These are phyloP conservation scores for Trachemys scripta DNA, from an alignment of 2,113 vertebrate genomes.

Conservation along the genomic window DNA sequence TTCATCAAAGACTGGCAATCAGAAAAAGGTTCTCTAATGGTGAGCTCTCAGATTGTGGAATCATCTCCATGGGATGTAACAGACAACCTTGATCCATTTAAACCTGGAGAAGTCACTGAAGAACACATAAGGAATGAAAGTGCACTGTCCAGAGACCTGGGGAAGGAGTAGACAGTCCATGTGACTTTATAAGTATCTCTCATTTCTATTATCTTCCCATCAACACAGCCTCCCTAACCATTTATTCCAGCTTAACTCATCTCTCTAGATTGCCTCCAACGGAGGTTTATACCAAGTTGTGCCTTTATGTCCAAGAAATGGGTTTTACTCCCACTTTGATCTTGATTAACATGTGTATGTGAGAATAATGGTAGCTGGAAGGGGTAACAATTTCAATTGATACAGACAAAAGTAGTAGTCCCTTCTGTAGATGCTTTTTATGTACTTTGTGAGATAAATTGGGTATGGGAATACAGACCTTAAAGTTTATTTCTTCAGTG, in stretches of 20 bases:
- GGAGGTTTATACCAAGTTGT: neutral
- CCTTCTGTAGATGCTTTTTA: no score
- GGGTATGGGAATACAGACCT: neutral
- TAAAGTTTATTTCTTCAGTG: neutral
- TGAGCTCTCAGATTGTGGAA: neutral
- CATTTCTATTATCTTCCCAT: neutral
- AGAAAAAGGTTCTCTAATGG: neutral
- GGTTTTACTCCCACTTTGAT: neutral
- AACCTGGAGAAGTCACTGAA: neutral
- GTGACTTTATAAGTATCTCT: neutral
- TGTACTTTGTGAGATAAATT: no score
- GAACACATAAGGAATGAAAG: neutral
- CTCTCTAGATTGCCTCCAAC: neutral
- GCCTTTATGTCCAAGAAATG: neutral
- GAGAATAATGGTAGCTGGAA: neutral
- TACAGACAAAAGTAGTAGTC: neutral
- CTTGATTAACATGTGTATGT: neutral
- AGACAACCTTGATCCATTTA: neutral
- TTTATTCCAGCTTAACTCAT: neutral
- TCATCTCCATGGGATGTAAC: neutral
- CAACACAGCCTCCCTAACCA: neutral
- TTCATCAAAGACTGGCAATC: neutral
- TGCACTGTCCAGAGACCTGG: neutral
- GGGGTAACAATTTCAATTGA: neutral
- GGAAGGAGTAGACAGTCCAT: neutral